Conservation (phyloP, 2,797 vertebrate species). For the Babyrousa celebensis region DNA sequence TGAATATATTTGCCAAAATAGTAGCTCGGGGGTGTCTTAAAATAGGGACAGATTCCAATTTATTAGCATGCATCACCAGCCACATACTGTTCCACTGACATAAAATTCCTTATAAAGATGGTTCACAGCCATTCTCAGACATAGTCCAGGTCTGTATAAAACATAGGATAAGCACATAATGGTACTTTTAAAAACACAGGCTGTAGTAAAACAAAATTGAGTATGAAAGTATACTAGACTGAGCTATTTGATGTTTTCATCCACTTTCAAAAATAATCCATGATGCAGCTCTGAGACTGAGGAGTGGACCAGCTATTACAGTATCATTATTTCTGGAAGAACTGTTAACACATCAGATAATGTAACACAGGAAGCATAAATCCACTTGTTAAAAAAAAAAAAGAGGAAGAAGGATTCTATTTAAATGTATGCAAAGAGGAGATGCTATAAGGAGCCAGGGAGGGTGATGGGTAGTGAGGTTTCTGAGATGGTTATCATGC, state of each 20-base stretch:
- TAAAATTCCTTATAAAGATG: conserved; percentile 43
- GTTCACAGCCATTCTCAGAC: conserved; percentile 24
- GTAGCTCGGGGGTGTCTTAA: background rate
- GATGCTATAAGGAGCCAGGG: background rate
- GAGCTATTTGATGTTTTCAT: conserved; percentile 60
- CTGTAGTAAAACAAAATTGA: conserved; percentile 65
- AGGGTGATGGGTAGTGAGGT: background rate
- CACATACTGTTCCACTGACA: background rate
- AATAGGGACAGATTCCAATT: background rate
- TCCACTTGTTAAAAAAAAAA: background rate
- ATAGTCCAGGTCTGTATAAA: background rate
- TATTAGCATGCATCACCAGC: background rate
- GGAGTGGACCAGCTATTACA: background rate
- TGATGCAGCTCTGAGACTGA: background rate
- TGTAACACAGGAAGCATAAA: background rate
- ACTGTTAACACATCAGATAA: background rate
- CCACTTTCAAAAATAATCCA: conserved; percentile 49
- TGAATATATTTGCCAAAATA: conserved; percentile 3
- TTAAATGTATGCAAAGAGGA: background rate
- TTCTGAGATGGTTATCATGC: background rate
- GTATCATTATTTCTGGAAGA: conserved; percentile 44
- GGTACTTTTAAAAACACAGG: conserved; percentile 2
- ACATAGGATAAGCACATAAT: conserved; percentile 10
- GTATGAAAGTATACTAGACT: conserved; percentile 40
- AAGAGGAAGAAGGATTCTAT: background rate